Base-by-base conservation (phyloP, 2,113 vertebrate species). In the Heterotilapia buettikoferi region DNA sequence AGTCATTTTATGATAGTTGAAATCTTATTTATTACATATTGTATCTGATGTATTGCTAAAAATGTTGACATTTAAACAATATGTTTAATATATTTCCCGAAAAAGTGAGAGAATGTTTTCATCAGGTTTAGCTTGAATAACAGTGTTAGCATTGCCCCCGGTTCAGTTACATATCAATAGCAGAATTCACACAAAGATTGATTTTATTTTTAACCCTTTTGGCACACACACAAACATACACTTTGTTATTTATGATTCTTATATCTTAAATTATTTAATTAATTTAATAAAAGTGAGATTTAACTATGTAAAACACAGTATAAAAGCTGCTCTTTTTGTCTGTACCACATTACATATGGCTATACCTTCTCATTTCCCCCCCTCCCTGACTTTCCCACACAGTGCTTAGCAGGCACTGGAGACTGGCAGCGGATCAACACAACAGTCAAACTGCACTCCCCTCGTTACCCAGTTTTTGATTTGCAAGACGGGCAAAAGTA, bases 391-490 rank as follows among this genome's bases (percentile, higher is more conserved):
- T 82, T 45, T 91, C 90, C 90, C 85, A 68, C 86, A 57, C 92
- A 99, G 98, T 98, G 97, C n/a, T 54, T 97, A 93, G 97, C 97
- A 18, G 98, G 97, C 87, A 98, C 97, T 56, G 97, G 96, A 84
- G 96, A 95, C 36, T 99, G 99, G 99, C 98, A 98, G 94, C 96
- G 97, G 88, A 96, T 98, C 93, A 98, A 99, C 71, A 95, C 97
- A 0, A 96, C 97, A 38, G 97, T 97, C 59, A 96, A 97, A 6
- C 97, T 98, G 85, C 96, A 96, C 92, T 98, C 98, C 3, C 98
- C 99, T 1, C 97, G 98, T 38, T 98, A 97, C 36, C 97, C 98
- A 1, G 96, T 99, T 73, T 99, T 98, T 84, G 98, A 99, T 95
- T 97, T 99, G 80, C 97, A 97, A 5, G 98, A 98, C 53, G 97